A percentile compares a stretch with the other conserved stretches of the same genome.
Evolutionary conservation across 2,888 invertebrate genomes (phyloP).

Genomic region (Listrodromus nycthemerus): DNA sequence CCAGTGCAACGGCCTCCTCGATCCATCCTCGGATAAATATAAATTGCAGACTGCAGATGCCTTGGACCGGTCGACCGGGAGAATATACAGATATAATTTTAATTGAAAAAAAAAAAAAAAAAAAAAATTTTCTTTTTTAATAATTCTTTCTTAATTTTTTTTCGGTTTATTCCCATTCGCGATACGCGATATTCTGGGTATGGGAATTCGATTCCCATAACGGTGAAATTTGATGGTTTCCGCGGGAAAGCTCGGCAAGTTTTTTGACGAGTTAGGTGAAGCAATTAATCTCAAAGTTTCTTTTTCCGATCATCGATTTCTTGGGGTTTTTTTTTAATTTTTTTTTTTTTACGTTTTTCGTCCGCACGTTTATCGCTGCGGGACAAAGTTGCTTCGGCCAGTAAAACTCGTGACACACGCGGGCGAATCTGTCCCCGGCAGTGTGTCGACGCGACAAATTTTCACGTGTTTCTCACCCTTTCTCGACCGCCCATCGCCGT

Average conservation of each 20-base stretch:
- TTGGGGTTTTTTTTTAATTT: too few species aligned
- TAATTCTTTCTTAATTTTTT: too few species aligned
- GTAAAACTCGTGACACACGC: slow-evolving; percentile 4
- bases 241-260: too few species aligned
- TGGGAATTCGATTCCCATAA: not conserved
- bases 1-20: slow-evolving; percentile 40
- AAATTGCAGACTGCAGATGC: slow-evolving; percentile 53
- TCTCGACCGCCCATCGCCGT: slow-evolving; percentile 51
- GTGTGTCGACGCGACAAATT: slow-evolving; percentile 52
- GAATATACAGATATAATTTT: not conserved
- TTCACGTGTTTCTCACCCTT: slow-evolving; percentile 49
- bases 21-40: slow-evolving; percentile 57
- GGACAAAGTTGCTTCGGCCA: too few species aligned
- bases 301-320: too few species aligned
- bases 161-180: not conserved
- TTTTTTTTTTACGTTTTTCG: too few species aligned
- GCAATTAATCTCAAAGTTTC: too few species aligned
- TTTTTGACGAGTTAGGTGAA: not conserved
- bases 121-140: not conserved
- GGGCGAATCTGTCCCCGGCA: slow-evolving; percentile 2
- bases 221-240: not conserved
- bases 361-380: too few species aligned
- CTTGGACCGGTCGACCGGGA: slow-evolving; percentile 33
- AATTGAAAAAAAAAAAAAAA: too few species aligned
- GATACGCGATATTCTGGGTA: not conserved